Evolutionary conservation across 2,888 invertebrate genomes (phyloP).

Genomic region (Pristionchus japonicus): DNA sequence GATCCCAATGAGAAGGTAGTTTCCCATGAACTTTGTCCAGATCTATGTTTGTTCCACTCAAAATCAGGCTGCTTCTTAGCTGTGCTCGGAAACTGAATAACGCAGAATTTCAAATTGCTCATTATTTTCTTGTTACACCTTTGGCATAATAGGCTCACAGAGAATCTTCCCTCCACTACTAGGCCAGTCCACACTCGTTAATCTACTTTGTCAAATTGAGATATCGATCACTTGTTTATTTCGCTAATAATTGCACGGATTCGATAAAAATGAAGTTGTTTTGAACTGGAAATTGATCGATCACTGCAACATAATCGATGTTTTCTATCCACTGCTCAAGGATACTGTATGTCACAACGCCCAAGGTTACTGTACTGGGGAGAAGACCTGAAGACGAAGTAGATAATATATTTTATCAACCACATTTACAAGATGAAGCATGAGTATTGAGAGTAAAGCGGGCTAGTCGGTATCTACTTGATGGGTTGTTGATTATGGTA

Average conservation of each 20-base stretch:
- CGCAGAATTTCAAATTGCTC: conserved; percentile 1
- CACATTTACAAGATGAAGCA: too few relatives aligned
- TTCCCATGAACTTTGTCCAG: neutral
- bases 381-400: too few relatives aligned
- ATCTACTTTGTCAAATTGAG: conserved; percentile 24
- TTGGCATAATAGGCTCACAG: neutral
- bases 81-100: neutral
- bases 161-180: conserved; percentile 6
- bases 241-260: conserved; percentile 37
- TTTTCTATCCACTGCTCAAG: too few relatives aligned
- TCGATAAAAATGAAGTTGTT: neutral
- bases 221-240: neutral
- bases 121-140: neutral
- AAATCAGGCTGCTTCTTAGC: conserved; percentile 32
- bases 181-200: conserved; percentile 8
- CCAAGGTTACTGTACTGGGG: too few relatives aligned
- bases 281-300: neutral
- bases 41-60: neutral
- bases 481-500: too few relatives aligned
- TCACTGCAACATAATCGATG: too few relatives aligned
- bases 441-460: neutral
- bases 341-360: too few relatives aligned
- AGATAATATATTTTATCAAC: too few relatives aligned
- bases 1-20: neutral
- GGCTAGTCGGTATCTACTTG: neutral